Percentiles rank a stretch among this genome's conserved stretches.
Conservation (phyloP, 2,113 vertebrate species). For the Harpagus bidentatus region DNA sequence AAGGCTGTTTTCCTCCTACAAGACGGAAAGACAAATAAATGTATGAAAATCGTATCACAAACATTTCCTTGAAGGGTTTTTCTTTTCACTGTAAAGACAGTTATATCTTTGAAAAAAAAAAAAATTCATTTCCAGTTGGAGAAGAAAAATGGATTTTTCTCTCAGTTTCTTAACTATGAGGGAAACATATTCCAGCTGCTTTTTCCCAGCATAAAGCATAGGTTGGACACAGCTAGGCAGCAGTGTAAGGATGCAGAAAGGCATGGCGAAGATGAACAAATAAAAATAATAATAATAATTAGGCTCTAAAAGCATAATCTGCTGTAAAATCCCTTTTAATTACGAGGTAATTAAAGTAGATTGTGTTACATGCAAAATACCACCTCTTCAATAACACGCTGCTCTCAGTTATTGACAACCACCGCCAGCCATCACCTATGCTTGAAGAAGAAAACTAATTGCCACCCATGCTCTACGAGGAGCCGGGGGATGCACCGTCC, state of each 20-base stretch:
- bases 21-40: background rate
- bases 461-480: background rate
- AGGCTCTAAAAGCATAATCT: background rate
- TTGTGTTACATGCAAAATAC: background rate
- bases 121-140: background rate
- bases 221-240: background rate
- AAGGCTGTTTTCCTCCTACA: background rate
- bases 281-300: background rate
- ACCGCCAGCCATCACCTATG: background rate
- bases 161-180: background rate
- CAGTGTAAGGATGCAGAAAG: background rate
- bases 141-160: background rate
- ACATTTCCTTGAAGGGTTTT: background rate
- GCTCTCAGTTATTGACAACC: background rate
- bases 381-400: background rate
- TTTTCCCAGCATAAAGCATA: background rate
- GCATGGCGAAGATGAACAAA: background rate
- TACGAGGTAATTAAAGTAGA: background rate
- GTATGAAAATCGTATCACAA: background rate
- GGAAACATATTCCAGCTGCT: background rate
- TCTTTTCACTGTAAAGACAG: background rate
- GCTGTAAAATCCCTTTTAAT: background rate
- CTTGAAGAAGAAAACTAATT: background rate
- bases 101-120: background rate
- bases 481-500: background rate